Percentiles rank a stretch among this genome's conserved stretches.
These are phyloP conservation scores for Gallinago undulata DNA, from an alignment of 2,113 vertebrate species.

Conservation along the genomic window DNA sequence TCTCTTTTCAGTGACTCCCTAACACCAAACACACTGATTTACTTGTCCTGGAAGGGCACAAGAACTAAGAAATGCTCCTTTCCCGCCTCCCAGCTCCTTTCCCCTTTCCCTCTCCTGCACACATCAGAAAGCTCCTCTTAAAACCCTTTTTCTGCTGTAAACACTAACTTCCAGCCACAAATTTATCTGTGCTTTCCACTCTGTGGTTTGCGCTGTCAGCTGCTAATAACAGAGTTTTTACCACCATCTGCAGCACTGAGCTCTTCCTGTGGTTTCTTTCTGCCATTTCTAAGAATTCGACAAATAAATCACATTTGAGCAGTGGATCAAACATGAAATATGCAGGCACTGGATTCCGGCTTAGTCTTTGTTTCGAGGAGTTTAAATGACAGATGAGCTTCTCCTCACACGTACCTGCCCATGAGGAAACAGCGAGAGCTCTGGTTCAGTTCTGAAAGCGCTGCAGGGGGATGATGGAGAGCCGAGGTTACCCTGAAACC, in stretches of 20 bases:
- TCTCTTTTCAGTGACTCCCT: neutral
- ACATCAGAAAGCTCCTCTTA: neutral
- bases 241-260: neutral
- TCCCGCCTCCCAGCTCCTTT: neutral
- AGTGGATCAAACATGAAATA: neutral
- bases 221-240: neutral
- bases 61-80: neutral
- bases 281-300: neutral
- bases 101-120: neutral
- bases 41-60: too few relatives aligned
- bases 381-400: neutral
- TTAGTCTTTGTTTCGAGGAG: neutral
- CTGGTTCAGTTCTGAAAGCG: accelerated
- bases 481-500: neutral
- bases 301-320: neutral
- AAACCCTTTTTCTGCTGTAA: neutral
- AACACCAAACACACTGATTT: neutral
- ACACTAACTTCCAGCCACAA: neutral
- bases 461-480: accelerated
- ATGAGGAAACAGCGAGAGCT: accelerated
- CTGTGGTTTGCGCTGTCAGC: neutral
- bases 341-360: accelerated
- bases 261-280: neutral
- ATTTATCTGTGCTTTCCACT: neutral
- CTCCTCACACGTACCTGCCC: neutral